These are phyloP conservation scores for Lordiphosa collinella DNA, from an alignment of 1,140 invertebrate genomes.

Conservation along the genomic window DNA sequence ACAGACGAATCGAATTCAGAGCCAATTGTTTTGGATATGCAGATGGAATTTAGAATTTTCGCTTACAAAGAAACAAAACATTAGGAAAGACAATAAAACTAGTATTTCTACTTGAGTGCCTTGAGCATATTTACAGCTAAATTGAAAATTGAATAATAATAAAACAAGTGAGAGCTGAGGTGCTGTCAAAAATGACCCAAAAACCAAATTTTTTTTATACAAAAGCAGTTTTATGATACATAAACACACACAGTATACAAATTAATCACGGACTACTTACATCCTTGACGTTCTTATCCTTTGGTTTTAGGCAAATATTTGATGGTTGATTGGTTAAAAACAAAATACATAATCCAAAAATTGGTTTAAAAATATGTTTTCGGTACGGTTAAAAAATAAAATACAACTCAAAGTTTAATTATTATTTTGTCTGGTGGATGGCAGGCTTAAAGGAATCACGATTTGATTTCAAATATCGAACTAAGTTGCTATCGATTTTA, in stretches of 20 bases:
- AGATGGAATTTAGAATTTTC: slow-evolving; percentile 48
- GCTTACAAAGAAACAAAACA: slow-evolving; percentile 33
- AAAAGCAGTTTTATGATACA: slow-evolving; percentile 34
- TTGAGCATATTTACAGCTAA: not conserved
- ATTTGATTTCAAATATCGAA: no score
- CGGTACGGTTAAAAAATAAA: slow-evolving; percentile 28
- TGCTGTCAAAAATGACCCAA: slow-evolving; percentile 28
- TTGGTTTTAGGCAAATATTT: slow-evolving; percentile 18
- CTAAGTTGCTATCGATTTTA: no score
- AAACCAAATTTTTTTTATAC: slow-evolving; percentile 30
- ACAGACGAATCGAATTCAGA: slow-evolving; percentile 7
- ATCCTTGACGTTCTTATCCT: slow-evolving; percentile 74
- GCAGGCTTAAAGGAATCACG: no score
- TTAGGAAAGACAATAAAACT: slow-evolving; percentile 5
- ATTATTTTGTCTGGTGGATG: not conserved
- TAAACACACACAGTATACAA: slow-evolving; percentile 11
- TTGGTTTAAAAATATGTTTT: slow-evolving; percentile 33
- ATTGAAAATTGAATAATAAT: no score
- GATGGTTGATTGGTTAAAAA: slow-evolving; percentile 57
- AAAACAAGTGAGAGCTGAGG: slow-evolving; percentile 23
- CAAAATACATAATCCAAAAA: slow-evolving; percentile 59
- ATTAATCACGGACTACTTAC: slow-evolving; percentile 69
- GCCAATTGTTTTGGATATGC: slow-evolving; percentile 44
- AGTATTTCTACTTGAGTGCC: slow-evolving; percentile 25
- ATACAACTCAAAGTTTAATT: slow-evolving; percentile 22